phyloP scores from a whole-genome alignment of 2,113 vertebrate genomes.

The Tauraco erythrolophus region DNA sequence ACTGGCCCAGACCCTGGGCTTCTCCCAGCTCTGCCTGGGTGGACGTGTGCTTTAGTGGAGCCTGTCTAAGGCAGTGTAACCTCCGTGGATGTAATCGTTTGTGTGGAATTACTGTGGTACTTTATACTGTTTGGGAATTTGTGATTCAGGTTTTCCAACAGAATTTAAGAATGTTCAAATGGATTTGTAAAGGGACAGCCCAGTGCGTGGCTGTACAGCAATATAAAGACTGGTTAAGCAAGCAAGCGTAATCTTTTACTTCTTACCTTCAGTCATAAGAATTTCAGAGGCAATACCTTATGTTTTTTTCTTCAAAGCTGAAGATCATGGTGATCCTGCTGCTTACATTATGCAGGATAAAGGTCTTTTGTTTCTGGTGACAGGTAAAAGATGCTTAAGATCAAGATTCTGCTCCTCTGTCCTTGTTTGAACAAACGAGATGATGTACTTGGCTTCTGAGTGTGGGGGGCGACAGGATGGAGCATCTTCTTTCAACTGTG shows the following conservation, averaged over 20 bases:
- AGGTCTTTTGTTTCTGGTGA: not conserved
- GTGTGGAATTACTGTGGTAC: not conserved
- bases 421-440: not conserved
- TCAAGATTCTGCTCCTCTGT: not conserved
- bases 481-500: not conserved
- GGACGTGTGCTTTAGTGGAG: rapidly evolving
- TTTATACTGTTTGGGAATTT: rapidly evolving
- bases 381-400: not conserved
- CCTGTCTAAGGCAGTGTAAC: rapidly evolving
- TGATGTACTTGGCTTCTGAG: not conserved
- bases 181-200: rapidly evolving
- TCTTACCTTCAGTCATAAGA: not conserved
- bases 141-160: rapidly evolving
- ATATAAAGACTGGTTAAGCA: not conserved
- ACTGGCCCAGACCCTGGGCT: not conserved
- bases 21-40: not conserved
- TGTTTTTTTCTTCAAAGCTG: not conserved
- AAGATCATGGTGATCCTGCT: not conserved
- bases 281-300: not conserved
- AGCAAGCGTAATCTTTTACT: not conserved
- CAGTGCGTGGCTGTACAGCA: rapidly evolving
- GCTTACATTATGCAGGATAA: not conserved
- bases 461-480: not conserved
- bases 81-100: rapidly evolving
- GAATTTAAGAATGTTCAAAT: not conserved